These are phyloP conservation scores for Bombus consobrinus DNA, from an alignment of 1,140 invertebrate genomes.

Conservation along the genomic window DNA sequence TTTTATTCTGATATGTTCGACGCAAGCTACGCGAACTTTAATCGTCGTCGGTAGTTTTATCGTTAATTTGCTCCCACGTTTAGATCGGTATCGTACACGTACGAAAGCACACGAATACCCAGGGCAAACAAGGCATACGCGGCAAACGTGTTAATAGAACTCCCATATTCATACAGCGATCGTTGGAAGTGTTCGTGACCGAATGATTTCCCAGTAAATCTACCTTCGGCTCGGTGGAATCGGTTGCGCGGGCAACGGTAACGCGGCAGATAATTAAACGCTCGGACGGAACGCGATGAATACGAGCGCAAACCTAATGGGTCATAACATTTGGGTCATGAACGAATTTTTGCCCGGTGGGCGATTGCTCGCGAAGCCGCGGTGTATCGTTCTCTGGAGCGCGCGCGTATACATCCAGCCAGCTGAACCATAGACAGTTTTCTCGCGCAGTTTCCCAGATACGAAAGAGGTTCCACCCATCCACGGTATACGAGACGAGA, in stretches of 20 bases:
- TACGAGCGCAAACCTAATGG: constrained; percentile 15
- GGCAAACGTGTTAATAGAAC: not conserved
- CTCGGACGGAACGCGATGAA: not conserved
- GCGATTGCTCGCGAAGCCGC: constrained; percentile 1
- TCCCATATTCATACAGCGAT: not conserved
- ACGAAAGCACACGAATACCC: not conserved
- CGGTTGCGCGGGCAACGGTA: not conserved
- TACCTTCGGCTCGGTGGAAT: not conserved
- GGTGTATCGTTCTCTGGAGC: no score
- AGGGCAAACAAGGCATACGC: not conserved
- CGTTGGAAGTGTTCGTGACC: not conserved
- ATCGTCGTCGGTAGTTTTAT: not conserved
- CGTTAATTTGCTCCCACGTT: not conserved
- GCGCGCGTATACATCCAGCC: no score
- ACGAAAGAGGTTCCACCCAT: not conserved
- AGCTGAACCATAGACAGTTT: not conserved
- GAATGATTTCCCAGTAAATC: not conserved
- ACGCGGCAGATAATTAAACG: constrained; percentile 20
- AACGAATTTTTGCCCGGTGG: constrained; percentile 10
- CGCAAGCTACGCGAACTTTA: not conserved
- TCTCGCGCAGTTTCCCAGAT: not conserved
- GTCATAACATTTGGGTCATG: constrained; percentile 40
- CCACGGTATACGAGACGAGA: not conserved
- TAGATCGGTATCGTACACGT: not conserved
- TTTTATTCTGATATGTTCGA: not conserved